Base-by-base conservation (phyloP, 1,140 invertebrate genomes). In the Drosophila sechellia region DNA sequence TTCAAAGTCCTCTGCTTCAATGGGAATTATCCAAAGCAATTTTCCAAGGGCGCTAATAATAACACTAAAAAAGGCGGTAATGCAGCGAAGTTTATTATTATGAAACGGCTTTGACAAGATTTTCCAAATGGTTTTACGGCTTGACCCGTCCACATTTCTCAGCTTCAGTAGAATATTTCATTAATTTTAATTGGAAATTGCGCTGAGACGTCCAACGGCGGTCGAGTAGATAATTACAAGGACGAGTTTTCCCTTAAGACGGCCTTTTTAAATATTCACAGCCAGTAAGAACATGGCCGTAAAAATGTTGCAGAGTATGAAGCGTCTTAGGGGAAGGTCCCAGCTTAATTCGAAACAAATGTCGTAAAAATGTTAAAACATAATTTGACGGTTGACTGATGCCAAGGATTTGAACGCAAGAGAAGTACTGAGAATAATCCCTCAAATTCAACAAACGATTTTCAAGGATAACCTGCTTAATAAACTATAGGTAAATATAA, bases 131-230 rank as follows among this genome's bases (percentile, higher is more conserved):
- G 59, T 87, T 87, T 87, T 87, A 87, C 81, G 79, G 77, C 83
- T 87, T 86, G 81, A 86, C 79, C 64, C 55, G 63, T 27, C 52
- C 31, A 68, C 35, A 34, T 48, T 54, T 40, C 15, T 8, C 34
- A 50, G 57, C 49, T 61, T 20, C 69, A 57, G 58, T 83, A 72
- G 79, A 79, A 87, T 85, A 85, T 87, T 87, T 87, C 83, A 87
- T 87, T 87, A 87, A 87, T 87, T 87, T 87, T 87, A 87, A 87
- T 87, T 87, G 84, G 83, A 87, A 87, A 87, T 83, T 81, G 79
- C 71, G 59, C 79, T 60, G 66, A 89, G 84, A 76, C 63, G 79
- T 61, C 78, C 60, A 61, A 55, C 60, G 73, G 61, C 66, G 84
- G 70, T 79, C 79, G 63, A 87, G 75, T 74, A 87, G 83, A 87